Base-by-base conservation (phyloP, 2,113 vertebrate genomes). In the Oostethus manadensis region DNA sequence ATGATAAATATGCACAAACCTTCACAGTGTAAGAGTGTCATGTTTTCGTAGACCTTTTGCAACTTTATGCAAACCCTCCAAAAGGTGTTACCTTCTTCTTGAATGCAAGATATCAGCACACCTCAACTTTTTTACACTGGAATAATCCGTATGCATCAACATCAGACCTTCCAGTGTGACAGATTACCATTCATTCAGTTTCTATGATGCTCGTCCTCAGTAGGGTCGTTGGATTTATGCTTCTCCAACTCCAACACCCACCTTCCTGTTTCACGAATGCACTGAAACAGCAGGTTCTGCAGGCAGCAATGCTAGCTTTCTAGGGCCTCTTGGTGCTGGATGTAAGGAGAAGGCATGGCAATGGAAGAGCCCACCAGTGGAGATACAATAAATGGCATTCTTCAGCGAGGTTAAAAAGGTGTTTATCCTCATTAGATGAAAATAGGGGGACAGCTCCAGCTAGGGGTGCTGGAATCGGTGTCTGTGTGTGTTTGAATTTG, bases 351-450 rank as follows among this genome's bases (percentile, higher is more conserved):
- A 68, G 33, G 60, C 46, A 21, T 62, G 56, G 35, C 49, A 57
- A 69, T 38, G 44, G 62, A 78, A 20, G 59, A 62, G 76, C 72
- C 66, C 62, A 60, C 79, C 69, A 75, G 70, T 48, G 55, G 70
- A 75, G 71, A 72, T 61, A 58, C 71, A 78, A 79, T 73, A 74
- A 82, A 81, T 82, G 65, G 68, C 55, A 69, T 63, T 80, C 59
- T 78, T 84, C 71, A 73, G 63, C 50, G 63, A 66, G 74, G 83
- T 87, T 86, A 83, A 86, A 84, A 78, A 73, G 58, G 72, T 80
- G 79, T 85, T 86, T 83, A 80, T 88, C 77, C 83, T 88, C 80
- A 84, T 89, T 84, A 86, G 72, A 69, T 83, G 57, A 74, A 67
- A 68, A 55, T 67, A 47, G 62, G 73, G 73, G 79, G 80, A 82